These are phyloP conservation scores for Corythoichthys intestinalis DNA, from an alignment of 2,113 vertebrate genomes.

Conservation along the genomic window DNA sequence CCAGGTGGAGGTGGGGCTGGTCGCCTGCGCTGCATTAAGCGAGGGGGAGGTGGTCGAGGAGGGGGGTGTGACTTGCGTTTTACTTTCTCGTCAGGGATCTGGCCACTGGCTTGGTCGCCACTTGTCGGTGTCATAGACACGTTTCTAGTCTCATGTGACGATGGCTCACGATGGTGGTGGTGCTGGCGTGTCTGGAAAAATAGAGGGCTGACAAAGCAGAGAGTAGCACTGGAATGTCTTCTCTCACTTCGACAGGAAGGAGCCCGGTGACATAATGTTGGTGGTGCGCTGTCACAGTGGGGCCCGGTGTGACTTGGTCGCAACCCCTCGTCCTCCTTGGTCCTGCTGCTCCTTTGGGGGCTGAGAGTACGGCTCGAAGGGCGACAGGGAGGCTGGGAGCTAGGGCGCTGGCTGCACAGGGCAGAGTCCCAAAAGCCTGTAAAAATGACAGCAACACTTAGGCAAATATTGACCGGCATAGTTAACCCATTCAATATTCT, in stretches of 20 bases:
- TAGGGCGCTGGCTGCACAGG: conserved; percentile 72
- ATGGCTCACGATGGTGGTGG: conserved; percentile 30
- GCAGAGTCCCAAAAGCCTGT: conserved; percentile 89
- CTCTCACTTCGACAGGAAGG: conserved; percentile 75
- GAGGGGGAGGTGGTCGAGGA: conserved; percentile 73
- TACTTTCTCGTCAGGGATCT: conserved; percentile 9
- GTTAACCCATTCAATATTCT: background rate
- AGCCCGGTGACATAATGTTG: conserved; percentile 72
- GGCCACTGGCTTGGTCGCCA: background rate
- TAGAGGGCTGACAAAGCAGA: conserved; percentile 91
- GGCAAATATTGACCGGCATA: conserved; percentile 21
- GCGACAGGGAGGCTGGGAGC: conserved; percentile 65
- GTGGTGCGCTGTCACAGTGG: conserved; percentile 82
- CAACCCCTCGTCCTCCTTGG: conserved; percentile 16
- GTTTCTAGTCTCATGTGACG: background rate
- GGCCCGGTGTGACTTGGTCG: conserved; percentile 48
- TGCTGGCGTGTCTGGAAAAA: conserved; percentile 83
- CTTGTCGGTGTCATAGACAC: background rate
- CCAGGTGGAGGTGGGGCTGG: conserved; percentile 73
- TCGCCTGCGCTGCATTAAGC: conserved; percentile 76
- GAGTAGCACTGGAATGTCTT: conserved; percentile 78
- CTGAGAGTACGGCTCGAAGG: conserved; percentile 69
- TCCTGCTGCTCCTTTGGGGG: conserved; percentile 43
- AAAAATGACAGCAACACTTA: conserved; percentile 22
- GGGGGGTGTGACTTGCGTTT: conserved; percentile 59